Evolutionary conservation across 2,113 vertebrate genomes (phyloP).

Genomic region (Oncorhynchus tshawytscha): DNA sequence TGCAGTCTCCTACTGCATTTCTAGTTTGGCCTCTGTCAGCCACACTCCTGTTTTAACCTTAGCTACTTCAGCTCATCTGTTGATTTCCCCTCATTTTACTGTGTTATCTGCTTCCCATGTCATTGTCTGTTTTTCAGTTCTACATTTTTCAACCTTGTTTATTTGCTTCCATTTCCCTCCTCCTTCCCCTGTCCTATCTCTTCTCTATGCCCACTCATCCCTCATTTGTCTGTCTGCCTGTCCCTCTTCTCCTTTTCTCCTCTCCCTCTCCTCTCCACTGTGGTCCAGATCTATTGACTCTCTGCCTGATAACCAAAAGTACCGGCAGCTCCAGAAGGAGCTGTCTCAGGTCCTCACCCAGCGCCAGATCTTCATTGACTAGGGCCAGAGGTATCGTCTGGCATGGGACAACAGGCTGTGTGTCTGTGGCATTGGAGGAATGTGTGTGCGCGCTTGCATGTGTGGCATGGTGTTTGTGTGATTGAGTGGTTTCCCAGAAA

Average conservation of each 20-base stretch:
- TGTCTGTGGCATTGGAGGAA: too few species aligned
- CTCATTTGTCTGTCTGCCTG: neutral
- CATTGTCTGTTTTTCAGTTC: neutral
- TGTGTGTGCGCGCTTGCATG: neutral
- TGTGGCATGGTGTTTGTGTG: neutral
- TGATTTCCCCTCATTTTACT: neutral
- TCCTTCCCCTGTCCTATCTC: rapidly evolving
- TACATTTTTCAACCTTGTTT: neutral
- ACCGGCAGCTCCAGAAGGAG: conserved; percentile 98
- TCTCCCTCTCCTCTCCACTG: conserved; percentile 45
- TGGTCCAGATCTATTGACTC: conserved; percentile 96
- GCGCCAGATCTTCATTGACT: conserved; percentile 99
- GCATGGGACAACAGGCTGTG: conserved; percentile 27
- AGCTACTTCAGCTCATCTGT: neutral
- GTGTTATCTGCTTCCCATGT: neutral
- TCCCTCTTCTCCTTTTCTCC: neutral
- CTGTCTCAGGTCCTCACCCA: conserved; percentile 99
- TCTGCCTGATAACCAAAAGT: conserved; percentile 99
- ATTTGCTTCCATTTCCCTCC: neutral
- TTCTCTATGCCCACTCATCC: neutral
- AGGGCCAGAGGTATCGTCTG: conserved; percentile 86
- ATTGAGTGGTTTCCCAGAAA: neutral
- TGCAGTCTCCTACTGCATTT: too few species aligned
- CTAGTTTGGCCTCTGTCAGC: neutral
- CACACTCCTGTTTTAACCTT: neutral